Conservation (phyloP, 2,113 vertebrate species). For the Nesogale talazaci region DNA sequence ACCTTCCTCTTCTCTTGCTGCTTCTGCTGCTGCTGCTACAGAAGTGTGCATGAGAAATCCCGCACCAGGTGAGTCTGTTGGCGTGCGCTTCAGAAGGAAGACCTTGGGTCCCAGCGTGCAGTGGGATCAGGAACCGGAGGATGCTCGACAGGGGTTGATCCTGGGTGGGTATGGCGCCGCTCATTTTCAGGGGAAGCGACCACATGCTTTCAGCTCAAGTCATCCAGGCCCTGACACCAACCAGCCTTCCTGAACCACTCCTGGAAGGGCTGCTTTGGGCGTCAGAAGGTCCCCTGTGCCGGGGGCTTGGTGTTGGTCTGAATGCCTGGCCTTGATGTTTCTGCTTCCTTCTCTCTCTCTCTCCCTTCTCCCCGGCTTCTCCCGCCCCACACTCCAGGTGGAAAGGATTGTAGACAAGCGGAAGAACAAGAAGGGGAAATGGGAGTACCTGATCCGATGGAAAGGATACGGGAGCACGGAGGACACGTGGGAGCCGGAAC, state of each 20-base stretch:
- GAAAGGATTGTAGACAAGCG: constrained; percentile 98
- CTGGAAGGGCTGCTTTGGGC: neutral
- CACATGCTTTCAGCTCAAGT: neutral
- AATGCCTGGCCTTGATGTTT: neutral
- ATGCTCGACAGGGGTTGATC: neutral
- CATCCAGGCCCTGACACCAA: neutral
- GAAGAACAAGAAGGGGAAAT: constrained; percentile 98
- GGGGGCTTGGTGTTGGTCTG: no score
- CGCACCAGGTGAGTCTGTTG: neutral
- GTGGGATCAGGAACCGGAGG: neutral
- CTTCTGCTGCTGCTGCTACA: neutral
- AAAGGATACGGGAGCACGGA: constrained; percentile 97
- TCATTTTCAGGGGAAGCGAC: neutral
- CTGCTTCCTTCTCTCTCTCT: neutral
- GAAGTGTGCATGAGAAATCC: neutral
- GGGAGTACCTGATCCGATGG: constrained; percentile 98
- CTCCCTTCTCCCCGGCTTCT: neutral
- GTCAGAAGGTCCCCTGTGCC: neutral
- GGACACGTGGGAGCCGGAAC: constrained; percentile 98
- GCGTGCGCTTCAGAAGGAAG: neutral
- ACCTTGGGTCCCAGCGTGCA: neutral
- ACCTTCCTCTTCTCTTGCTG: neutral
- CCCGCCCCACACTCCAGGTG: constrained; percentile 86
- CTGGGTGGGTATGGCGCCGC: accelerated
- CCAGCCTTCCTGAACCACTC: neutral